These are phyloP conservation scores for Pogonognathellus flavescens DNA, from an alignment of 1,140 invertebrate species.

Conservation along the genomic window DNA sequence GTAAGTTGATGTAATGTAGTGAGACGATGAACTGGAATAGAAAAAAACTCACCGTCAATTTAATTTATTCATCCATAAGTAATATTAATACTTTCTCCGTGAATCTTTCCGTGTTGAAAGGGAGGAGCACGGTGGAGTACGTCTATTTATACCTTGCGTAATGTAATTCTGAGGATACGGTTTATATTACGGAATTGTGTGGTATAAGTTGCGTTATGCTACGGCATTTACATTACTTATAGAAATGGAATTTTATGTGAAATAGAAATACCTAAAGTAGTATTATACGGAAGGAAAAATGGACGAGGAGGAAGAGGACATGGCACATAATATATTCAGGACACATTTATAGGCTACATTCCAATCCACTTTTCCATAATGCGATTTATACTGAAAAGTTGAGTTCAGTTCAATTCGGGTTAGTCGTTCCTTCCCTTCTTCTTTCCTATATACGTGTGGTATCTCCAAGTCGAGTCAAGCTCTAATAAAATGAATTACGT, in stretches of 20 bases:
- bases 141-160: neutral
- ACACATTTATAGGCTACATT: conserved; percentile 24
- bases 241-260: too few species aligned
- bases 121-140: neutral
- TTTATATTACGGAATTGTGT: neutral
- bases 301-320: conserved; percentile 3
- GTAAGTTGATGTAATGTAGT: too few species aligned
- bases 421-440: too few species aligned
- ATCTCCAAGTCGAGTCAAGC: too few species aligned
- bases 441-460: too few species aligned
- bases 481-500: too few species aligned
- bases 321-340: conserved; percentile 5
- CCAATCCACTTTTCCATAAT: conserved; percentile 23
- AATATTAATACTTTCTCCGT: conserved; percentile 12
- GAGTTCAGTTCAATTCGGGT: neutral
- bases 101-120: neutral
- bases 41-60: conserved; percentile 7
- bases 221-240: too few species aligned
- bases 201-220: too few species aligned
- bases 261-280: too few species aligned
- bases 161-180: neutral
- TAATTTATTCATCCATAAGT: conserved; percentile 6
- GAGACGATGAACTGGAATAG: neutral
- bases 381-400: neutral
- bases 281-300: too few species aligned